Base-by-base conservation (phyloP, 2,797 vertebrate genomes). In the Cirrhinus mrigala region DNA sequence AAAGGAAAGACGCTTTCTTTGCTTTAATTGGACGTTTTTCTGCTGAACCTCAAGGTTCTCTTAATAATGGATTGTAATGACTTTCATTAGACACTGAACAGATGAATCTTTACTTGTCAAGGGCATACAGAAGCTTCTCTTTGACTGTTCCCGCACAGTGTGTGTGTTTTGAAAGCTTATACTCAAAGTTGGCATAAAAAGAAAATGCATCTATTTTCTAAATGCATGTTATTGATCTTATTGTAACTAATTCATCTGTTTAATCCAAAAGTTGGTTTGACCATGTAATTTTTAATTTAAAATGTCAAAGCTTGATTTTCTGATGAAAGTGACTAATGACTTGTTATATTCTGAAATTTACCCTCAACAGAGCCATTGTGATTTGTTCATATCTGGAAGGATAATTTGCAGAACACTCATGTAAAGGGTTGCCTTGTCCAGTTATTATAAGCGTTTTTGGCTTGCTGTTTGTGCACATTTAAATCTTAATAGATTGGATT, bases 11-110 rank as follows among this genome's bases (percentile, higher is more conserved):
- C 1, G 1, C 7, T 80, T 68, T 69, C 62, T 68, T 33, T n/a
- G 46, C 46, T 37, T 66, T 80, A 81, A 52, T 52, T 66, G 20
- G 46, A 69, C 22, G 1, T 68, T 52, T 46, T 33, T 81, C 64
- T 37, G 29, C 8, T 54, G n/a, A 52, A 68, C 16, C 27, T 54
- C 64, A 69, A 81, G 79, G 48, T 52, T 29, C 7, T 68, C 20
- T 52, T 52, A 48, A 68, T 52, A 68, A 68, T 37, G 18, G 48
- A 9, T 62, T 44, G 54, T 27, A 78, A n/a, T n/a, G 27, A 33
- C 62, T 22, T 80, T 68, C 46, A 66, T 7, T 3, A 11, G 24
- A 50, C 46, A 9, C 10, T 10, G 62, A n/a, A 54, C 27, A 29
- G 44, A 66, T 80, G 2, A 18, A n/a, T 81, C 48, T 52, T 69